Evolutionary conservation across 1,140 invertebrate genomes (phyloP), one percentile per base, ranked within the genome.

Genomic region (Anthonomus grandis): DNA sequence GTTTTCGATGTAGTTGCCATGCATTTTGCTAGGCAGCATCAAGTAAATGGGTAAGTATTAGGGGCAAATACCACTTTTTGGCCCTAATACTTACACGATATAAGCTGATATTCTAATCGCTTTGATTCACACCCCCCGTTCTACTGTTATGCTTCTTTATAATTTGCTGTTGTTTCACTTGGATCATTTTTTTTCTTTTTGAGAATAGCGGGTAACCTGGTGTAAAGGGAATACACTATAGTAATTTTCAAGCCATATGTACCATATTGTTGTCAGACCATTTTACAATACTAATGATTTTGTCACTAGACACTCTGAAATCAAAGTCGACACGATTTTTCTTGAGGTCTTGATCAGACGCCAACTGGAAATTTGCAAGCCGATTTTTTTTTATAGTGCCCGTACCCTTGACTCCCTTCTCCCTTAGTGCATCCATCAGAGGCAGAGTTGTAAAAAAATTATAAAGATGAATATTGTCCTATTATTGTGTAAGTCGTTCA

Each of bases 41-140:
- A 9, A 72, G 12, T 39, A 53, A 68, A 51, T 70, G 60, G n/a
- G 24, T 37, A n/a, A n/a, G n/a, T 25, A 70, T 34, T 15, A 73
- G 42, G 13, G 68, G 62, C 45, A 63, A 66, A 57, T 66, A 72
- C 68, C 65, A 69, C 60, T 72, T 72, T 48, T 72, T 72, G 36
- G 63, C 68, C 22, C 67, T 38, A 18, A 72, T 68, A 10, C 25
- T 19, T 12, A 55, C 37, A 17, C 64, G 12, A 47, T 72, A 70
- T 25, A 64, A 37, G 47, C 55, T 59, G 50, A 72, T 63, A 44
- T 72, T 71, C 39, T 71, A 62, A 46, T 71, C 66, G n/a, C 41
- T 22, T 15, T 64, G 56, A 56, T 68, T 68, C 9, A 70, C 66
- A 13, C 66, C 68, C 4, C 63, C 66, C 60, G 69, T 69, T 31